phyloP scores from a whole-genome alignment of 2,888 invertebrate genomes.

The Drosophila mercatorum region DNA sequence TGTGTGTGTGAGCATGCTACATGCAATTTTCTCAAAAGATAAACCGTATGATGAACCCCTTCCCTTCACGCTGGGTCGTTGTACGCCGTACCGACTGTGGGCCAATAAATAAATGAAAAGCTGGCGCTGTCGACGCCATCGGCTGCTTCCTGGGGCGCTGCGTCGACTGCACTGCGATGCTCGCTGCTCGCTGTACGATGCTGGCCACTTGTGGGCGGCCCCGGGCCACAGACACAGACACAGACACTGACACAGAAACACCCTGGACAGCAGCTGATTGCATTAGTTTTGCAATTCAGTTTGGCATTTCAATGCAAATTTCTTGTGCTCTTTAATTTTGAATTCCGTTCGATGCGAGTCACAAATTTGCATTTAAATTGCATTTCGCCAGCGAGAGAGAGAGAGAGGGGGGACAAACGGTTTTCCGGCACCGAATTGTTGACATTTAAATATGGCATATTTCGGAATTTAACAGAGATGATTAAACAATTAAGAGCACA shows the following conservation, averaged over 20 bases:
- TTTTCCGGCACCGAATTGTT: constrained; percentile 4
- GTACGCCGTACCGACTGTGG: constrained; percentile 28
- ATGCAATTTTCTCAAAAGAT: constrained; percentile 35
- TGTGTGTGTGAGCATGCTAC: constrained; percentile 10
- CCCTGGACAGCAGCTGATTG: constrained; percentile 44
- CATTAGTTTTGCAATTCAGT: constrained; percentile 68
- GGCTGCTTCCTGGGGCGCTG: constrained; percentile 51
- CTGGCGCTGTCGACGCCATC: constrained; percentile 47
- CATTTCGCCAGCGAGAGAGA: constrained; percentile 46
- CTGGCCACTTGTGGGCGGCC: constrained; percentile 35
- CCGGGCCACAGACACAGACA: constrained; percentile 15
- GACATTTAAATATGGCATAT: constrained; percentile 30
- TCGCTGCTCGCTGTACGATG: neutral
- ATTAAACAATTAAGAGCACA: constrained; percentile 35
- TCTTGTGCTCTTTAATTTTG: constrained; percentile 65
- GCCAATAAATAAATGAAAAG: constrained; percentile 73
- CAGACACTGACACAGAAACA: constrained; percentile 16
- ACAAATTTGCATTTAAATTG: constrained; percentile 74
- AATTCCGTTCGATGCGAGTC: constrained; percentile 62
- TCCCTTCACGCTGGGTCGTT: constrained; percentile 38
- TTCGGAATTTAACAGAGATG: constrained; percentile 31
- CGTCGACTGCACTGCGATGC: constrained; percentile 18
- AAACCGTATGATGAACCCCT: constrained; percentile 37
- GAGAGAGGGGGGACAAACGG: neutral
- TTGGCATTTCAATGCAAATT: constrained; percentile 72